Evolutionary conservation across 2,797 vertebrate species (phyloP).

Genomic region (Lepilemur ruficaudatus): DNA sequence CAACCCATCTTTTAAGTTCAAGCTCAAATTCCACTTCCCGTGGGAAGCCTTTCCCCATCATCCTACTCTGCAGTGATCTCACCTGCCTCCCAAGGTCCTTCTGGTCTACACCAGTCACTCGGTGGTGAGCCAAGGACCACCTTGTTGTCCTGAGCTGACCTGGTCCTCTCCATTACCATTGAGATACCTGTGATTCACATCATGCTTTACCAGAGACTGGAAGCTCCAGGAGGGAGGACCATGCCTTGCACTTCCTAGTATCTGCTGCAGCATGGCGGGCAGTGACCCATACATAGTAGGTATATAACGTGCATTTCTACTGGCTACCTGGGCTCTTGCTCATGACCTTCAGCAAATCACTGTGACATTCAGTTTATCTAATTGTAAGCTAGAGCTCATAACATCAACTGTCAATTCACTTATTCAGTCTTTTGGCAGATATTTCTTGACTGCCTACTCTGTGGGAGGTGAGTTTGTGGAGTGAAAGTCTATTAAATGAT

Average conservation of each 20-base stretch:
- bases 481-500: background rate
- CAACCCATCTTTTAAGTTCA: background rate
- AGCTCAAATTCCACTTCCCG: background rate
- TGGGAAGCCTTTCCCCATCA: background rate
- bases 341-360: background rate
- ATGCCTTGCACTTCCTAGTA: background rate
- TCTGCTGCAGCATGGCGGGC: background rate
- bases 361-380: background rate
- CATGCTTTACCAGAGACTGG: background rate
- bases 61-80: background rate
- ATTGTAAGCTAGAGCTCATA: background rate
- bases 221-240: background rate
- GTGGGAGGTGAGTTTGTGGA: background rate
- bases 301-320: background rate
- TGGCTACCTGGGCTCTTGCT: background rate
- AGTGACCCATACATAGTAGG: background rate
- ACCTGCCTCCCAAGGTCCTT: background rate
- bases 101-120: background rate
- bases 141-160: background rate
- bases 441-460: slow-evolving; percentile 12
- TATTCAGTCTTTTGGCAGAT: background rate
- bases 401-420: background rate
- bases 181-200: background rate
- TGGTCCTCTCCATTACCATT: background rate
- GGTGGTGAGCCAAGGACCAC: too few relatives aligned